Percentiles rank a stretch among this genome's conserved stretches.
phyloP scores from a whole-genome alignment of 2,888 invertebrate genomes.

The Meliscaeva auricollis region DNA sequence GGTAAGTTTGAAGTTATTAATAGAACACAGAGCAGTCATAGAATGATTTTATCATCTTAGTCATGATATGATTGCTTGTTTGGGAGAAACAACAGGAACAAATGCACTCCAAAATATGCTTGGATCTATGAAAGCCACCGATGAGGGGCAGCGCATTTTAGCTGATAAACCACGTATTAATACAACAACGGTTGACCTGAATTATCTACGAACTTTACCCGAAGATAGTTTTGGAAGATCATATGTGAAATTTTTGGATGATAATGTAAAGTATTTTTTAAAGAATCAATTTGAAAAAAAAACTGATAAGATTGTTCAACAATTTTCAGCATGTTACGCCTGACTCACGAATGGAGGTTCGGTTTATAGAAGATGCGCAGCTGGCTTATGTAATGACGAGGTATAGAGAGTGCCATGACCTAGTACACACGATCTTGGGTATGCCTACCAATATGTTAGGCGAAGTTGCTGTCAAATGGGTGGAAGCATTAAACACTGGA shows the following conservation, averaged over 20 bases:
- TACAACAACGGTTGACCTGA: constrained; percentile 91
- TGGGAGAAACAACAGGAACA: constrained; percentile 95
- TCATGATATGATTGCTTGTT: constrained; percentile 96
- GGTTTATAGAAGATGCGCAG: constrained; percentile 94
- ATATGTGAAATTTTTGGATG: constrained; percentile 93
- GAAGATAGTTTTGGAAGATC: constrained; percentile 93
- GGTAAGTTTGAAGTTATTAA: constrained; percentile 80
- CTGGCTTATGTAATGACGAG: constrained; percentile 98
- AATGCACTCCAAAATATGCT: constrained; percentile 90
- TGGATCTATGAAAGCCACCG: constrained; percentile 89
- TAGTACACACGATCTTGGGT: constrained; percentile 94
- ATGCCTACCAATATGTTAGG: constrained; percentile 98
- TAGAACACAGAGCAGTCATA: neutral
- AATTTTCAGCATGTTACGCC: constrained; percentile 90
- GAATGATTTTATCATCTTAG: constrained; percentile 80
- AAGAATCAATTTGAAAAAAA: neutral
- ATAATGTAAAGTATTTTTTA: constrained; percentile 85
- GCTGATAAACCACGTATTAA: constrained; percentile 94
- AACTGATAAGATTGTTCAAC: neutral
- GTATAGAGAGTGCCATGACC: constrained; percentile 98
- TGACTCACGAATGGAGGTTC: constrained; percentile 94
- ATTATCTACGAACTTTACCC: constrained; percentile 89
- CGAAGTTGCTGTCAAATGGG: constrained; percentile 98
- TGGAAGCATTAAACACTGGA: constrained; percentile 97
- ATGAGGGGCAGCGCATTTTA: constrained; percentile 91